Evolutionary conservation across 2,888 invertebrate species (phyloP).

Genomic region (Diarsia mendica): DNA sequence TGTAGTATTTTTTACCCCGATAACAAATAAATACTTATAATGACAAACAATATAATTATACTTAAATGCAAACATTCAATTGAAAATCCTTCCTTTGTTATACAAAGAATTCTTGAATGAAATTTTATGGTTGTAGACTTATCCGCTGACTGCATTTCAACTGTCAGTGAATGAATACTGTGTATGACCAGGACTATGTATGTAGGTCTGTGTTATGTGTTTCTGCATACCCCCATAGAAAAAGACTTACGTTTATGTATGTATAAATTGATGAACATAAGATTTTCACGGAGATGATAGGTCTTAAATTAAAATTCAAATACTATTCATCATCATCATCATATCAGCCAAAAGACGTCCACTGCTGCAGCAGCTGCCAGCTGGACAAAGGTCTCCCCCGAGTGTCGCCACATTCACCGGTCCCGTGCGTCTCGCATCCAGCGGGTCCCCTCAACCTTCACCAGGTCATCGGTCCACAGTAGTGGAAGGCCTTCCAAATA

Average conservation of each 20-base stretch:
- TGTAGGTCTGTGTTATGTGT: no score
- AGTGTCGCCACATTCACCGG: no score
- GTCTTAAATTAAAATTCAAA: not conserved
- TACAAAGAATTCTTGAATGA: not conserved
- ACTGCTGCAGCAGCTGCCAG: no score
- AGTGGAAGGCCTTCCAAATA: no score
- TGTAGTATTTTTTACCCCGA: not conserved
- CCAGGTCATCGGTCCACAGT: no score
- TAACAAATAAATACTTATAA: not conserved
- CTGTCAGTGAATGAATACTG: not conserved
- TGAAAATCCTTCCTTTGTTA: not conserved
- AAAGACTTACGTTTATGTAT: no score
- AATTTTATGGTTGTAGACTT: not conserved
- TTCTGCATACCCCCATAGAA: no score
- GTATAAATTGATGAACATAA: not conserved
- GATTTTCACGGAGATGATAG: not conserved
- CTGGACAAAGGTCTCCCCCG: no score
- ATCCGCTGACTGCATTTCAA: not conserved
- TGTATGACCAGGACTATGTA: not conserved
- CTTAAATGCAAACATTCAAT: not conserved
- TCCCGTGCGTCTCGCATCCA: no score
- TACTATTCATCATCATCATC: not conserved
- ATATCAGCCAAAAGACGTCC: no score
- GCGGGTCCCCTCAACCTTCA: no score
- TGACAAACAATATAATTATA: not conserved